Evolutionary conservation across 2,113 vertebrate species (phyloP).

Genomic region (Ceyx cyanopectus): DNA sequence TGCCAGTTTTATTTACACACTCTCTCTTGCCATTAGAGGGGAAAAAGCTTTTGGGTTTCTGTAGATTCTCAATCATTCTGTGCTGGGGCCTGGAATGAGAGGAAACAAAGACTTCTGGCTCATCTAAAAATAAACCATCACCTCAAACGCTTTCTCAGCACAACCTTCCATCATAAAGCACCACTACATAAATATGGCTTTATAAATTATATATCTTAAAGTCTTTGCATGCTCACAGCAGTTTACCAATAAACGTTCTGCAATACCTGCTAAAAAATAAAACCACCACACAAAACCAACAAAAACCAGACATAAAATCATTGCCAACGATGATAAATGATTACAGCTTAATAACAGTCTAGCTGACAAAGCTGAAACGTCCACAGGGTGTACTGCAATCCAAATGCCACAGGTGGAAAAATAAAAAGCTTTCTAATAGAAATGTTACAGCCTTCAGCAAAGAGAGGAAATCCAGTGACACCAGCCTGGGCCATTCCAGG

Average conservation of each 20-base stretch:
- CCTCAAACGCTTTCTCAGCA: constrained; percentile 31
- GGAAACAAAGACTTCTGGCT: constrained; percentile 26
- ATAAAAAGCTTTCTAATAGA: constrained; percentile 30
- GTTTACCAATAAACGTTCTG: constrained; percentile 44
- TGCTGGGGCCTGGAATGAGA: neutral
- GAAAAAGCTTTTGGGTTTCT: constrained; percentile 23
- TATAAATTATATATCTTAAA: constrained; percentile 48
- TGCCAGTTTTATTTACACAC: constrained; percentile 61
- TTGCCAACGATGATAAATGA: constrained; percentile 39
- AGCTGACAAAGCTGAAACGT: constrained; percentile 48
- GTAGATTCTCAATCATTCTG: constrained; percentile 23
- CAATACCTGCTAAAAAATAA: neutral
- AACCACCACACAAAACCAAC: neutral
- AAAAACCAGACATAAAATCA: neutral
- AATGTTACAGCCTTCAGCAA: neutral
- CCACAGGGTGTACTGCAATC: constrained; percentile 18
- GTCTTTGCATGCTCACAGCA: constrained; percentile 21
- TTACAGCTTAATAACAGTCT: constrained; percentile 38
- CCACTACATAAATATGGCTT: constrained; percentile 29
- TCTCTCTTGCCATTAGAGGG: neutral
- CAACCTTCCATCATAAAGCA: constrained; percentile 37
- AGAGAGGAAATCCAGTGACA: neutral
- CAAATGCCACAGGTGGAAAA: constrained; percentile 30
- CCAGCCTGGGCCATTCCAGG: rapidly evolving
- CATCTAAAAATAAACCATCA: constrained; percentile 49